These are phyloP conservation scores for Agapostemon virescens DNA, from an alignment of 2,888 invertebrate genomes.

Conservation along the genomic window DNA sequence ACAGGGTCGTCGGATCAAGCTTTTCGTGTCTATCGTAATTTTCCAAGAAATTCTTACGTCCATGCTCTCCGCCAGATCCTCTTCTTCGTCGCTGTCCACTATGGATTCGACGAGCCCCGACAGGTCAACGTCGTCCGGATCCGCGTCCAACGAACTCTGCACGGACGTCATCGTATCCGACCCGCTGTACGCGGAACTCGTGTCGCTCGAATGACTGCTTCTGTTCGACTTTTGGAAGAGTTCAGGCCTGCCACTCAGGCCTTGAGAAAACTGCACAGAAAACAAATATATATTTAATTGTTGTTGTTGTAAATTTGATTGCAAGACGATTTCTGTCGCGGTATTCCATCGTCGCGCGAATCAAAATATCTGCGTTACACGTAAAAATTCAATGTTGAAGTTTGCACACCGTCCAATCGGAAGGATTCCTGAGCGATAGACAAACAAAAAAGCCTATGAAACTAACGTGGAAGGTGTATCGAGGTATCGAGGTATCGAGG, in stretches of 20 bases:
- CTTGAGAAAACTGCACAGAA: constrained; percentile 77
- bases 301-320: neutral
- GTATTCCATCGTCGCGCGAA: neutral
- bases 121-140: constrained; percentile 91
- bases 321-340: neutral
- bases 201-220: constrained; percentile 94
- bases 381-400: constrained; percentile 1
- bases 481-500: constrained; percentile 12
- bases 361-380: constrained; percentile 26
- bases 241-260: constrained; percentile 84
- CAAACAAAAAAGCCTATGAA: constrained; percentile 10
- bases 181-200: constrained; percentile 97
- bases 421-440: neutral
- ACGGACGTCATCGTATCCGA: constrained; percentile 97
- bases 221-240: constrained; percentile 92
- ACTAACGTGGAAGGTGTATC: constrained; percentile 27
- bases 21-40: too few species aligned
- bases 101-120: constrained; percentile 97
- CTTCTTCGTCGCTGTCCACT: constrained; percentile 97
- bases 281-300: too few species aligned
- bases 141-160: constrained; percentile 89
- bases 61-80: constrained; percentile 94
- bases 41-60: constrained; percentile 83
- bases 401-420: constrained; percentile 6
- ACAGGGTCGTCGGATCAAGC: too few species aligned